These are phyloP conservation scores for Nasonia oneida DNA, from an alignment of 2,888 invertebrate genomes.

Conservation along the genomic window DNA sequence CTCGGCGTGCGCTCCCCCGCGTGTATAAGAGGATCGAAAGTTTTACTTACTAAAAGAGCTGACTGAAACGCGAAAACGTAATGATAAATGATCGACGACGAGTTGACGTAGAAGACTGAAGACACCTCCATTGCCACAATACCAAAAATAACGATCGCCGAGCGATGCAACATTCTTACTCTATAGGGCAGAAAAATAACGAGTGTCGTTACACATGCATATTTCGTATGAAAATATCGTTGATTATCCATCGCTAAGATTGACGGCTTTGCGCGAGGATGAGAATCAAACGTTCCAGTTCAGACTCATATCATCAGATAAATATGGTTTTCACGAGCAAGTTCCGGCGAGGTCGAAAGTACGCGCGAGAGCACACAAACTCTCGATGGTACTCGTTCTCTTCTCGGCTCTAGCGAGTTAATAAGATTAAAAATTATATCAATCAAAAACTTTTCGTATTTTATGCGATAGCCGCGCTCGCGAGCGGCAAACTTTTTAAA, in stretches of 20 bases:
- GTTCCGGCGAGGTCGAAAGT: not conserved
- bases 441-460: constrained; percentile 44
- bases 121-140: constrained; percentile 83
- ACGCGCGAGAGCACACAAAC: not conserved
- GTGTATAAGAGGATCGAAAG: constrained; percentile 16
- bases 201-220: not conserved
- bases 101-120: constrained; percentile 85
- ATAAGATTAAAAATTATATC: constrained; percentile 45
- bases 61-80: constrained; percentile 83
- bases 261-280: not conserved
- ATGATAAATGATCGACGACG: constrained; percentile 81
- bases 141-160: constrained; percentile 82
- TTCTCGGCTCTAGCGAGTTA: not conserved
- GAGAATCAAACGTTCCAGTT: not conserved
- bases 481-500: constrained; percentile 12
- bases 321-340: not conserved
- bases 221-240: not conserved
- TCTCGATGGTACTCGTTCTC: not conserved
- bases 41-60: constrained; percentile 82
- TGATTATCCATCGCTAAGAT: not conserved
- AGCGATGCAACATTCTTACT: constrained; percentile 83
- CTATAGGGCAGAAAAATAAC: constrained; percentile 76
- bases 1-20: not conserved
- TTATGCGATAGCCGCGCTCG: not conserved
- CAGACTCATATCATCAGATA: not conserved